Evolutionary conservation across 64 coral and sea anemone species (phyloP).

Genomic region (Pocillopora damicornis): DNA sequence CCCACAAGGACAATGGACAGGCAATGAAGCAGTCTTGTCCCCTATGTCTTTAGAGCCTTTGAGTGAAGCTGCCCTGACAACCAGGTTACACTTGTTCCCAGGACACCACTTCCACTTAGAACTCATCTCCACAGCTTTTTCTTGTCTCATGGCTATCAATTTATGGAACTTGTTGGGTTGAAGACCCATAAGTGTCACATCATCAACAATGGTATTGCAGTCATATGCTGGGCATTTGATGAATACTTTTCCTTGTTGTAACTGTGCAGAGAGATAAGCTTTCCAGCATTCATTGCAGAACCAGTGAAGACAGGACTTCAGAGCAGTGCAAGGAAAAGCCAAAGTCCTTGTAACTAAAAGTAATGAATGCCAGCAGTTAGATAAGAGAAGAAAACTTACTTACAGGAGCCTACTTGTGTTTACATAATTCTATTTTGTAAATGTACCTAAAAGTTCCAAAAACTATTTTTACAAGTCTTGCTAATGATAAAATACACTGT

Average conservation of each 20-base stretch:
- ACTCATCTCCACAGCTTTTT: slow-evolving; percentile 42
- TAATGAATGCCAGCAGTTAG: not conserved
- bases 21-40: slow-evolving; percentile 22
- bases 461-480: no score
- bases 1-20: slow-evolving; percentile 60
- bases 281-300: slow-evolving; percentile 75
- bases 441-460: no score
- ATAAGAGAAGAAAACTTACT: not conserved
- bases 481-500: no score
- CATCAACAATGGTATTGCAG: slow-evolving; percentile 45
- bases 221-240: slow-evolving; percentile 46
- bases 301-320: slow-evolving; percentile 47
- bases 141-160: slow-evolving; percentile 8
- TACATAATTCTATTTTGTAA: no score
- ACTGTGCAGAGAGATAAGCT: slow-evolving; percentile 16
- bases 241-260: slow-evolving; percentile 32
- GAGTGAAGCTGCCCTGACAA: slow-evolving; percentile 11
- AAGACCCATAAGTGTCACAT: slow-evolving; percentile 35
- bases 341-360: not conserved
- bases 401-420: not conserved
- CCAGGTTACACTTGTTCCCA: slow-evolving; percentile 41
- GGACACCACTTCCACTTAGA: slow-evolving; percentile 53
- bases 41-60: not conserved
- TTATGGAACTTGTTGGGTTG: slow-evolving; percentile 33
- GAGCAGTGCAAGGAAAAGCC: slow-evolving; percentile 27